Conservation (phyloP, 1,140 invertebrate species). For the Arion vulgaris region DNA sequence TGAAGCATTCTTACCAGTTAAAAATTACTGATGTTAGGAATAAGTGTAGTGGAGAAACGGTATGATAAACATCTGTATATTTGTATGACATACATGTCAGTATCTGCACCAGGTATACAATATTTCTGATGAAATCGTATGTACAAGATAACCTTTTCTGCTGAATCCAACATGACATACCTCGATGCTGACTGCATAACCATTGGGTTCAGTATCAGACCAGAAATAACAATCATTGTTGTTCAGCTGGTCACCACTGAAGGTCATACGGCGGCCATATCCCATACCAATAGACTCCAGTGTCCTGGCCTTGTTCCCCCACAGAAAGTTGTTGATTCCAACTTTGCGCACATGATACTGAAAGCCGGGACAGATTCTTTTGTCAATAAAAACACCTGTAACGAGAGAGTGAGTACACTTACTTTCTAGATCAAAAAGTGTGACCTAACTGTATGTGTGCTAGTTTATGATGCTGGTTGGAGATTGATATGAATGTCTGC, state of each 20-base stretch:
- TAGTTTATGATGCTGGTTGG: background rate
- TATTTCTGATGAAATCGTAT: too few relatives aligned
- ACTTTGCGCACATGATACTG: slow-evolving; percentile 80
- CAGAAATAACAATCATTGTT: slow-evolving; percentile 81
- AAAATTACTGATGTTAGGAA: too few relatives aligned
- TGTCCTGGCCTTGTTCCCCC: slow-evolving; percentile 78
- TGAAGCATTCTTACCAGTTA: too few relatives aligned
- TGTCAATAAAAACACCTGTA: slow-evolving; percentile 83
- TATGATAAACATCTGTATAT: too few relatives aligned
- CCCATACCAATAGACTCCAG: slow-evolving; percentile 82
- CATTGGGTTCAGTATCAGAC: slow-evolving; percentile 84
- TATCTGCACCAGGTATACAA: too few relatives aligned
- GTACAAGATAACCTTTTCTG: too few relatives aligned
- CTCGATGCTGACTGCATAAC: slow-evolving; percentile 79
- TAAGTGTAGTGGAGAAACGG: too few relatives aligned
- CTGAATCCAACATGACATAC: too few relatives aligned
- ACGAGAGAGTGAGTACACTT: slow-evolving; percentile 47
- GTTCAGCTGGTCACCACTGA: slow-evolving; percentile 78
- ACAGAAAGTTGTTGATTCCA: slow-evolving; percentile 77
- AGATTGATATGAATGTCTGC: background rate
- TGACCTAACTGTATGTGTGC: background rate
- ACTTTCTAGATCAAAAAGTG: background rate
- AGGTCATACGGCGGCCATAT: slow-evolving; percentile 84
- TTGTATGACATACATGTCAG: too few relatives aligned
- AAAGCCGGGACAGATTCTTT: slow-evolving; percentile 83